phyloP scores from a whole-genome alignment of 2,113 vertebrate species.

The Rissa tridactyla region DNA sequence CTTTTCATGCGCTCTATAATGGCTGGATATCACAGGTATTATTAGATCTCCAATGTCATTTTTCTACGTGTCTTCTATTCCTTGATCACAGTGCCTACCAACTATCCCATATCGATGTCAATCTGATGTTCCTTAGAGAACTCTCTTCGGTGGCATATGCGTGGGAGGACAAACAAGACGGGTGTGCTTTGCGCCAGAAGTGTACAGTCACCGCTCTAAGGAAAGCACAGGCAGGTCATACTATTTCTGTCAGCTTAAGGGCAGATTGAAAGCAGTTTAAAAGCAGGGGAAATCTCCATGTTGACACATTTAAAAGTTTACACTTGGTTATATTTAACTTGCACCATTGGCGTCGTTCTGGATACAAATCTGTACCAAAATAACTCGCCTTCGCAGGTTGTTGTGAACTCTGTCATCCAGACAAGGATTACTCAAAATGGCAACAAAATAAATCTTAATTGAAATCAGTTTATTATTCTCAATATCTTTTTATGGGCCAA shows the following conservation, averaged over 20 bases:
- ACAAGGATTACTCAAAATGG: not conserved
- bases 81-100: not conserved
- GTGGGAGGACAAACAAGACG: not conserved
- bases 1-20: not conserved
- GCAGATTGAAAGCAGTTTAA: not conserved
- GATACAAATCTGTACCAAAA: not conserved
- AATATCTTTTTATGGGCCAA: not conserved
- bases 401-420: not conserved
- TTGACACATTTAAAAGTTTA: not conserved
- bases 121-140: not conserved
- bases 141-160: not conserved
- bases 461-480: not conserved
- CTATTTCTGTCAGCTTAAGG: not conserved
- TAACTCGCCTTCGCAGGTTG: not conserved
- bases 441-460: not conserved
- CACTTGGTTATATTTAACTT: not conserved
- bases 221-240: not conserved
- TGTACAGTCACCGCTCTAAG: not conserved
- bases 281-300: not conserved
- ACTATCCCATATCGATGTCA: accelerated
- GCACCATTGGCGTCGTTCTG: not conserved
- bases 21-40: not conserved
- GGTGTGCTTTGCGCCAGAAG: not conserved
- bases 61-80: not conserved
- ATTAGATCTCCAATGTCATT: not conserved